Evolutionary conservation across 2,797 vertebrate species (phyloP).

Genomic region (Scolopax bukidnonensis): DNA sequence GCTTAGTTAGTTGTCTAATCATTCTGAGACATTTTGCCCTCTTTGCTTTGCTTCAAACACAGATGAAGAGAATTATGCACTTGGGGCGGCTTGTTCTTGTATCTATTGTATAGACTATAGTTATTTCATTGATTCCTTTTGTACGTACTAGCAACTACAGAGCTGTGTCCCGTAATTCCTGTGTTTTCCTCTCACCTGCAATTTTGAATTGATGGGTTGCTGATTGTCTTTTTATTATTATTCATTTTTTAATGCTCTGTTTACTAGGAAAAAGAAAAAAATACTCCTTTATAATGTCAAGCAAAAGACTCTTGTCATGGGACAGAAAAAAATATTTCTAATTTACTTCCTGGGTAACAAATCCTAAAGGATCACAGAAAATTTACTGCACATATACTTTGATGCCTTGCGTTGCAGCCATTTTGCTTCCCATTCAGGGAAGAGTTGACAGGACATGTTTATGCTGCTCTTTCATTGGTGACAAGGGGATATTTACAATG

Average conservation of each 20-base stretch:
- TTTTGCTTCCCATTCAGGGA: no score
- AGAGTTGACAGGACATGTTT: no score
- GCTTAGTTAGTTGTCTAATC: conserved; percentile 22
- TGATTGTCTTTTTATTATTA: no score
- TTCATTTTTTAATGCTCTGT: not conserved
- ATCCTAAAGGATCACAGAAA: not conserved
- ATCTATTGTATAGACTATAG: not conserved
- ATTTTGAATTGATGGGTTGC: not conserved
- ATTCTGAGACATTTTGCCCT: not conserved
- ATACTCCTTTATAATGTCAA: not conserved
- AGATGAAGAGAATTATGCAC: not conserved
- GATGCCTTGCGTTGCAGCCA: no score
- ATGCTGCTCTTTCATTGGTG: no score
- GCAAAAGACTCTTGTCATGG: not conserved
- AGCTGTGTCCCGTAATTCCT: not conserved
- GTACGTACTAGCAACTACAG: not conserved
- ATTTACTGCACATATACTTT: no score
- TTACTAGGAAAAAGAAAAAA: not conserved
- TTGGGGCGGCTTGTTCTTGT: not conserved
- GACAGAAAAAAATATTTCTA: not conserved
- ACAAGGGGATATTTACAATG: no score
- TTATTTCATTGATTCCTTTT: not conserved
- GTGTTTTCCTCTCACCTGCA: not conserved
- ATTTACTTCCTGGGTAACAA: not conserved
- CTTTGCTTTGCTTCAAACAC: conserved; percentile 11